These are phyloP conservation scores for Hyppa rectilinea DNA, from an alignment of 2,888 invertebrate species.

Conservation along the genomic window DNA sequence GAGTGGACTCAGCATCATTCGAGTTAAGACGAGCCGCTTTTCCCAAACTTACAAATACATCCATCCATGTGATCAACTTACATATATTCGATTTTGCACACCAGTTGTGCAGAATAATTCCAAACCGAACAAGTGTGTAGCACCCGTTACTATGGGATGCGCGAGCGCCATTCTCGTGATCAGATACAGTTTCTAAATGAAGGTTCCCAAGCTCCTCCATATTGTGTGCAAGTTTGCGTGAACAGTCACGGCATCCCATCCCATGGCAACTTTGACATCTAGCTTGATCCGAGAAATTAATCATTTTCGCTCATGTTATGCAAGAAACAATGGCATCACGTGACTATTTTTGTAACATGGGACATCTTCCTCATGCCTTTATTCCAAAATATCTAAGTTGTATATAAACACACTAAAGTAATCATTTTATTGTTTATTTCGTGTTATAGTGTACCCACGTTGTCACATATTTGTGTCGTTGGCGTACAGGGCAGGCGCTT, in stretches of 20 bases:
- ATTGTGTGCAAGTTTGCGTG: conserved; percentile 64
- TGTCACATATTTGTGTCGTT: no score
- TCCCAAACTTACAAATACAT: neutral
- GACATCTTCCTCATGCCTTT: neutral
- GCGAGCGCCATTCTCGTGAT: conserved; percentile 37
- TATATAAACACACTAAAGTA: no score
- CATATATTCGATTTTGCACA: no score
- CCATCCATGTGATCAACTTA: neutral
- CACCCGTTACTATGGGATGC: conserved; percentile 25
- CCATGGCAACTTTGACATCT: conserved; percentile 51
- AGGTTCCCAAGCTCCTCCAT: conserved; percentile 55
- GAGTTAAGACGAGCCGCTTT: neutral
- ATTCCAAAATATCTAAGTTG: no score
- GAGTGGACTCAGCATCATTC: neutral
- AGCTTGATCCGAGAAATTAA: conserved; percentile 36
- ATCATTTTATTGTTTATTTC: no score
- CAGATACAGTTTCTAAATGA: conserved; percentile 50
- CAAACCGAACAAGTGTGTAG: neutral
- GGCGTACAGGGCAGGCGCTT: no score
- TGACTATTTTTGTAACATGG: no score
- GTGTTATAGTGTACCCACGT: no score
- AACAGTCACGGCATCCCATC: no score
- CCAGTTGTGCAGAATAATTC: neutral
- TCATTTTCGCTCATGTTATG: conserved; percentile 36
- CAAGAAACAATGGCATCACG: conserved; percentile 27